Conservation (phyloP, 2,113 vertebrate species). For the Istiophorus platypterus region DNA sequence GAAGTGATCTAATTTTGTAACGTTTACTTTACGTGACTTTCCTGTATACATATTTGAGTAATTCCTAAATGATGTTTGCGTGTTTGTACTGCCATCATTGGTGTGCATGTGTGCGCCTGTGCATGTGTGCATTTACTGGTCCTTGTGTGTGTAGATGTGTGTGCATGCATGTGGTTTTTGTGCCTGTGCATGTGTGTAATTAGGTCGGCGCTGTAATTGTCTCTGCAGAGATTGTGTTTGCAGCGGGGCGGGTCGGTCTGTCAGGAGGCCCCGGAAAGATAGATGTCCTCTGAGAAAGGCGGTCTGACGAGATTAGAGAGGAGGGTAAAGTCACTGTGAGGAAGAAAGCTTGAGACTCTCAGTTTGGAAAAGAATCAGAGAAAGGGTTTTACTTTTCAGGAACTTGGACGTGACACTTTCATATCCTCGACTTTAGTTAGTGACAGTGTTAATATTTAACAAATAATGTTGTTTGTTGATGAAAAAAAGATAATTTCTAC, state of each 20-base stretch:
- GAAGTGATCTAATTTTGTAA: conserved; percentile 40
- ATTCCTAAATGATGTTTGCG: conserved; percentile 39
- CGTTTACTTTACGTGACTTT: conserved; percentile 24
- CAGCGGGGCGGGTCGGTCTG: conserved; percentile 47
- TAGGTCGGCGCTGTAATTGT: conserved; percentile 72
- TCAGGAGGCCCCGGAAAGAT: conserved; percentile 57
- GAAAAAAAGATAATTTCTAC: background rate
- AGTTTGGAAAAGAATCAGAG: background rate
- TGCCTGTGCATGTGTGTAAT: conserved; percentile 66
- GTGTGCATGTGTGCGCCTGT: background rate
- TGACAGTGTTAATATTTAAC: background rate
- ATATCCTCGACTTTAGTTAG: background rate
- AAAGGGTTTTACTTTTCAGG: conserved; percentile 35
- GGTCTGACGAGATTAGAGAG: conserved; percentile 37
- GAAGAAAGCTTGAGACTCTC: conserved; percentile 17
- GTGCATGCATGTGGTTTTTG: conserved; percentile 35
- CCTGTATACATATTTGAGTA: conserved; percentile 47
- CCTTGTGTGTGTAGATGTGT: conserved; percentile 17
- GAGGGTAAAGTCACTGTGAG: conserved; percentile 29
- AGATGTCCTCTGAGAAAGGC: conserved; percentile 54
- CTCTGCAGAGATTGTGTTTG: conserved; percentile 67
- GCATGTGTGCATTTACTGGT: background rate
- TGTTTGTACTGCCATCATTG: background rate
- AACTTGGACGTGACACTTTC: conserved; percentile 17
- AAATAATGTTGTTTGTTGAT: background rate